Evolutionary conservation across 1,140 invertebrate genomes (phyloP).

Genomic region (Drosophila prosaltans): DNA sequence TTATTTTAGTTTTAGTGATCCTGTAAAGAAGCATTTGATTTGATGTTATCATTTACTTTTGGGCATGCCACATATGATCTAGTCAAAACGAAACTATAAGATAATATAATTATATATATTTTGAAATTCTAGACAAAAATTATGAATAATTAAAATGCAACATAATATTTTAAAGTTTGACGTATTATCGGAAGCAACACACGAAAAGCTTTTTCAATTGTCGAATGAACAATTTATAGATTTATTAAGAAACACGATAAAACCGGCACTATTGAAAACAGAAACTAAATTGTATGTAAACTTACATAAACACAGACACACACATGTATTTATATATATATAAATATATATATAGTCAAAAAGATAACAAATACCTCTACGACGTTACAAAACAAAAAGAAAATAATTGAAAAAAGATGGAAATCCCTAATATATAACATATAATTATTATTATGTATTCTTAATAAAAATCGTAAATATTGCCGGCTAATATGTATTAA

Average conservation of each 20-base stretch:
- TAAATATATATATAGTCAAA: constrained; percentile 7
- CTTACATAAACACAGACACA: background rate
- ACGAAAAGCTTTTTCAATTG: constrained; percentile 43
- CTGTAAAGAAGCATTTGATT: background rate
- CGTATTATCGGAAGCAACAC: constrained; percentile 42
- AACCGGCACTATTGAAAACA: constrained; percentile 31
- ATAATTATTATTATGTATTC: constrained; percentile 71
- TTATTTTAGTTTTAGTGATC: background rate
- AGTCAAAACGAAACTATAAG: constrained; percentile 63
- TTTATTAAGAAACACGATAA: constrained; percentile 35
- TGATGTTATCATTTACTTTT: background rate
- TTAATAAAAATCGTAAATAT: constrained; percentile 70
- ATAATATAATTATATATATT: constrained; percentile 53
- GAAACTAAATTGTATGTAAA: constrained; percentile 38
- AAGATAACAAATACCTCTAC: constrained; percentile 63
- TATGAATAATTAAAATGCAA: constrained; percentile 63
- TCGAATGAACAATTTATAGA: constrained; percentile 55
- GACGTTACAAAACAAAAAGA: constrained; percentile 41
- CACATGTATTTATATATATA: background rate
- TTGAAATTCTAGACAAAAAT: constrained; percentile 76
- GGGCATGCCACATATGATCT: constrained; percentile 45
- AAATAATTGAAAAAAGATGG: background rate
- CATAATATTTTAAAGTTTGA: constrained; percentile 65
- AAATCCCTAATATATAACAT: constrained; percentile 34
- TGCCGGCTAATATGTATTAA: constrained; percentile 73